Conservation (phyloP, 2,888 invertebrate genomes). For the Willowsia nigromaculata region DNA sequence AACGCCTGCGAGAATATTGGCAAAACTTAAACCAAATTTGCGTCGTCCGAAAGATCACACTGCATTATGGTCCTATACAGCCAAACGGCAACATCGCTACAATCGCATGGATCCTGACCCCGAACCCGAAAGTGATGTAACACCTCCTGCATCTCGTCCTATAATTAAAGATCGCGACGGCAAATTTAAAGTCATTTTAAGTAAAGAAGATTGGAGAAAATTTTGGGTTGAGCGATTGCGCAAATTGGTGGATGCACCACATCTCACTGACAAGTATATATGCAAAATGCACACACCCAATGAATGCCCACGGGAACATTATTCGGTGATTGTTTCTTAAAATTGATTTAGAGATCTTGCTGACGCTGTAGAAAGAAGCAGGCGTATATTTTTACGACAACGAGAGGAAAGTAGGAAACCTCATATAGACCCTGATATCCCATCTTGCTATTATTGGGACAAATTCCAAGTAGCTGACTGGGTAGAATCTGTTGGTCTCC, state of each 20-base stretch:
- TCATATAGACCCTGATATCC: constrained; percentile 52
- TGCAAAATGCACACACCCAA: too few species aligned
- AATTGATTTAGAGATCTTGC: neutral
- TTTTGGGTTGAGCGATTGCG: constrained; percentile 57
- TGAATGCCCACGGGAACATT: too few species aligned
- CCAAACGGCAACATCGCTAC: neutral
- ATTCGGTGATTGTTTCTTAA: too few species aligned
- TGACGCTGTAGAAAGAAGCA: constrained; percentile 41
- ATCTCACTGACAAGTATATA: constrained; percentile 53
- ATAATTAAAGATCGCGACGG: neutral
- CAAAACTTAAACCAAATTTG: neutral
- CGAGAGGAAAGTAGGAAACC: neutral
- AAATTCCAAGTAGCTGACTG: constrained; percentile 51
- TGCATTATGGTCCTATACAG: constrained; percentile 20
- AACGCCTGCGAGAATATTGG: neutral
- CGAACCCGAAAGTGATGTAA: constrained; percentile 1
- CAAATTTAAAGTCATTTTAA: neutral
- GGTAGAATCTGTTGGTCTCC: neutral
- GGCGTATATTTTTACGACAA: constrained; percentile 39
- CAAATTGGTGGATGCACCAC: constrained; percentile 1
- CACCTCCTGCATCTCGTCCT: neutral
- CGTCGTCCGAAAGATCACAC: constrained; percentile 8
- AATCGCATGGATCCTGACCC: constrained; percentile 61
- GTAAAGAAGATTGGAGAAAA: constrained; percentile 43
- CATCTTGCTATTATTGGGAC: constrained; percentile 61